Evolutionary conservation across 2,888 invertebrate genomes (phyloP).

Genomic region (Epinotia nisella): DNA sequence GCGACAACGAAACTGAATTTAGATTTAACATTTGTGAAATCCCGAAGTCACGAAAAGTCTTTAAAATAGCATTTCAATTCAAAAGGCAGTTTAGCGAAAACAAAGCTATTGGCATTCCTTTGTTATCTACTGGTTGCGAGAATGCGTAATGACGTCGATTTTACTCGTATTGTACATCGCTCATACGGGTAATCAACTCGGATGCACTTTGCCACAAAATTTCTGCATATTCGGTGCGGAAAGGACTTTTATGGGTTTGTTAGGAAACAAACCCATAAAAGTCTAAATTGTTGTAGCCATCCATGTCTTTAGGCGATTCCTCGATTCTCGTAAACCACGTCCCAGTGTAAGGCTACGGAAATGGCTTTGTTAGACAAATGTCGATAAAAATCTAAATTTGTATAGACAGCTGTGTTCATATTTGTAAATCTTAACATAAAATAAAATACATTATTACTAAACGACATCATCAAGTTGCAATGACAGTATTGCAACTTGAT

Average conservation of each 20-base stretch:
- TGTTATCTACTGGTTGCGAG: constrained; percentile 27
- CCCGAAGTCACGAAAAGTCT: background rate
- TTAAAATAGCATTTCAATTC: constrained; percentile 17
- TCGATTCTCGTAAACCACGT: no score
- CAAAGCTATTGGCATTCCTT: constrained; percentile 35
- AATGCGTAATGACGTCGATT: constrained; percentile 48
- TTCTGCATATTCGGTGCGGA: background rate
- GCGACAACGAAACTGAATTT: background rate
- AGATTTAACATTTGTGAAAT: constrained; percentile 3
- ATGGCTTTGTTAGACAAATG: no score
- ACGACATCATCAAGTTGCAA: no score
- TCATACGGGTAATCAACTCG: constrained; percentile 16
- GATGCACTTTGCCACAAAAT: background rate
- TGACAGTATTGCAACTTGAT: no score
- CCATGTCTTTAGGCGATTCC: no score
- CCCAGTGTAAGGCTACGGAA: no score
- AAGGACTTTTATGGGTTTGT: no score
- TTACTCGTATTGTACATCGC: constrained; percentile 33
- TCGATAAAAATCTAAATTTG: no score
- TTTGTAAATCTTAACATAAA: no score
- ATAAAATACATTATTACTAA: no score
- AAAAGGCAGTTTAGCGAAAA: constrained; percentile 12
- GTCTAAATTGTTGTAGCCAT: background rate
- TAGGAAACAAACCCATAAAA: background rate
- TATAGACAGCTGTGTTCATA: no score